phyloP scores from a whole-genome alignment of 2,888 invertebrate species.

The Tenthredo scrophulariae region DNA sequence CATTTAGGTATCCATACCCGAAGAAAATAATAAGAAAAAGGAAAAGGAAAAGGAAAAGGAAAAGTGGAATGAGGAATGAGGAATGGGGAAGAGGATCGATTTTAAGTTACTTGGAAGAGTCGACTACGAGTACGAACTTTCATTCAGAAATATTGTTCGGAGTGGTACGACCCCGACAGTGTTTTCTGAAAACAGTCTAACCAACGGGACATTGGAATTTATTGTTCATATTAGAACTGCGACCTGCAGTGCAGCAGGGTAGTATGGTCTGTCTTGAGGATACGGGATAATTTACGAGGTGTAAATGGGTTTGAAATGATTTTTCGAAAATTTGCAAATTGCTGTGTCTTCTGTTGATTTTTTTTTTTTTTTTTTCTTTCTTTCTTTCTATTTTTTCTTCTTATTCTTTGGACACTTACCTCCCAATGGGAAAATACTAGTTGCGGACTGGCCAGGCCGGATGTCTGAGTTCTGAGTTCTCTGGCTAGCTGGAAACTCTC shows the following conservation, averaged over 20 bases:
- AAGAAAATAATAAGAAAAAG: neutral
- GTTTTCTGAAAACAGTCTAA: slow-evolving; percentile 53
- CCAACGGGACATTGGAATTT: neutral
- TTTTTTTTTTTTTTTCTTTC: too few species aligned
- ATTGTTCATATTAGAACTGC: neutral
- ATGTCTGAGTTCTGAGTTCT: slow-evolving; percentile 96
- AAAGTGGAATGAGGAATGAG: neutral
- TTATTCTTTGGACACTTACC: slow-evolving; percentile 80
- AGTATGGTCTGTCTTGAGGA: too few species aligned
- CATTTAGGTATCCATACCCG: slow-evolving; percentile 5
- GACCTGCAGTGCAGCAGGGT: neutral
- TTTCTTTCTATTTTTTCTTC: too few species aligned
- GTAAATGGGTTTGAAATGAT: too few species aligned
- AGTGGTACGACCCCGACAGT: slow-evolving; percentile 58
- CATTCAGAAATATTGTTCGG: slow-evolving; percentile 58
- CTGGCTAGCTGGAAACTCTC: slow-evolving; percentile 98
- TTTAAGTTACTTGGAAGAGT: slow-evolving; percentile 9
- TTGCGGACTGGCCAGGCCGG: slow-evolving; percentile 97
- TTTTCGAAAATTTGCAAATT: too few species aligned
- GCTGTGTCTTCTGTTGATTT: too few species aligned
- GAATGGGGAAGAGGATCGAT: neutral
- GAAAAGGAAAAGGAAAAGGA: neutral
- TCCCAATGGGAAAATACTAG: slow-evolving; percentile 99
- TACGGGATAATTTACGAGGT: too few species aligned
- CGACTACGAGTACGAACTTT: slow-evolving; percentile 39